Evolutionary conservation across 2,113 vertebrate genomes (phyloP), one percentile per base, ranked within the genome.

Genomic region (Crotalus tigris): DNA sequence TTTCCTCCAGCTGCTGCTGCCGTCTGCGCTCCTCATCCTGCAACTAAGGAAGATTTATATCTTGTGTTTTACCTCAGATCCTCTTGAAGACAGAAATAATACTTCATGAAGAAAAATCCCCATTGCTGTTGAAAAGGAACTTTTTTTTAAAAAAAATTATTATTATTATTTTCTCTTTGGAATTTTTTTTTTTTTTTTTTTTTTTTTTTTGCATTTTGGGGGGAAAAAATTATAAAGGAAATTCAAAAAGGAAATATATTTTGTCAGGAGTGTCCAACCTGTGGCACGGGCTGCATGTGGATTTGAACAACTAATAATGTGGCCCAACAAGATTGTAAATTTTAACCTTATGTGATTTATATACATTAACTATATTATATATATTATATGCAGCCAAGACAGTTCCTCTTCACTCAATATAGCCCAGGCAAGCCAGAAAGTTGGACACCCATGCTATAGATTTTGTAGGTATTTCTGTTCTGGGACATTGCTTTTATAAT

Each of bases 11-110:
- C 75, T 99, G 99, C 92, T 99, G 99, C 96, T 99, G 99, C 85
- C 99, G 98, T 92, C 99, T 96, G 46, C 98, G 98, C 94, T 99
- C 99, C 96, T 99, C 99, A 49, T 99, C 99, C 98, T 99, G 99
- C 96, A 99, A 97, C 99, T 99, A 97, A 98, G 93, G 92, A 54
- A 90, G 91, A 75, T 17, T 0, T 11, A 23, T 0, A 23, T 0
- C 87, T 92, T 97, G 21, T 95, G 91, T 6, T 46, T 58, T 49
- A 2, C n/a, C 39, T 46, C 46, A 90, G 86, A 75, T 92, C 17
- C 33, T 81, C 39, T 81, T 19, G 8, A 89, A 55, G 57, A 64
- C 46, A 12, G 51, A 39, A 75, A 81, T 21, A 81, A 87, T 57
- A 81, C 19, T 49, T 23, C 61, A 10, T 55, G 15, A 81, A 64